Conservation (phyloP, 1,140 invertebrate species). For the Tetraneura akinire region DNA sequence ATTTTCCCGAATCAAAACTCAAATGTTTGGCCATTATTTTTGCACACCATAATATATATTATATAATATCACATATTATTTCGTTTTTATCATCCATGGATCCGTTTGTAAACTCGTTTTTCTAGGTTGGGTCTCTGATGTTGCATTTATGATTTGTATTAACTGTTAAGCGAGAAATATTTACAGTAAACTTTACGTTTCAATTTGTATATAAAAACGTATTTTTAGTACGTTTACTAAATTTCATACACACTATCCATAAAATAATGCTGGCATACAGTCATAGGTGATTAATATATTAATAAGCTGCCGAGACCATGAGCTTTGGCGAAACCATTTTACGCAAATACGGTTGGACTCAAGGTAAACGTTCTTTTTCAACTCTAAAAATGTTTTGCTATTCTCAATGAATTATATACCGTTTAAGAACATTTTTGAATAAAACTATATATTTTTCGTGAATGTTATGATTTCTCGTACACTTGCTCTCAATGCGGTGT, state of each 20-base stretch:
- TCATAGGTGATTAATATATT: constrained; percentile 22
- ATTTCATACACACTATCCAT: no score
- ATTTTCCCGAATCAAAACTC: no score
- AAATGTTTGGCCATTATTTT: no score
- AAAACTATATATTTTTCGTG: not conserved
- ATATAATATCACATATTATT: no score
- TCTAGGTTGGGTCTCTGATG: constrained; percentile 48
- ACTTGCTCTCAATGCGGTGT: constrained; percentile 33
- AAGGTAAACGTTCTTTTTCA: constrained; percentile 43
- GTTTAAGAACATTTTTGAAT: not conserved
- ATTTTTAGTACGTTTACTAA: not conserved
- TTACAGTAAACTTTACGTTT: not conserved
- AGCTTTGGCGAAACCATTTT: constrained; percentile 50
- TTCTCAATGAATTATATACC: not conserved
- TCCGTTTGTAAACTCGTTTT: constrained; percentile 30
- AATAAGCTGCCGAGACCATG: constrained; percentile 31
- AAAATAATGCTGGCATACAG: constrained; percentile 6
- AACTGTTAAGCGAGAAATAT: constrained; percentile 8
- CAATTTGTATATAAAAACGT: not conserved
- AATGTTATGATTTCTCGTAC: not conserved
- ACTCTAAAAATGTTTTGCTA: not conserved
- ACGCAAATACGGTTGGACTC: constrained; percentile 51
- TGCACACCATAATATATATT: no score
- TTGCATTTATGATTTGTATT: constrained; percentile 37
- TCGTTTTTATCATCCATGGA: constrained; percentile 48